These are phyloP conservation scores for Pogonomyrmex barbatus DNA, from an alignment of 1,140 invertebrate species.

Conservation along the genomic window DNA sequence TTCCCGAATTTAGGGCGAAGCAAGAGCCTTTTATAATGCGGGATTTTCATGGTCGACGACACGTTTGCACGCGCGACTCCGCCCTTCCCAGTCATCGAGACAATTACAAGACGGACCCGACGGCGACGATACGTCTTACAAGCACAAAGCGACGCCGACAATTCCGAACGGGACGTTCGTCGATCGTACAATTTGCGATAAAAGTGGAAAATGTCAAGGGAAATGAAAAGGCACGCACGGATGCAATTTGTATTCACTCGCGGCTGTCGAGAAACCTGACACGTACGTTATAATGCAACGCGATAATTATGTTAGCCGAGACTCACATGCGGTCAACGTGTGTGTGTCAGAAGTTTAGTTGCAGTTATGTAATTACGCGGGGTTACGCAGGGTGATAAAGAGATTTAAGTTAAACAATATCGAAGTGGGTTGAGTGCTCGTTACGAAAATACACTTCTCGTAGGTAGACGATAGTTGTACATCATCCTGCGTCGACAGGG, in stretches of 20 bases:
- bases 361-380: conserved; percentile 36
- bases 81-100: neutral
- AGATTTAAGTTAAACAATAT: conserved; percentile 48
- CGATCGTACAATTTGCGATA: neutral
- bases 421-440: neutral
- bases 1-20: conserved; percentile 5
- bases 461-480: conserved; percentile 3
- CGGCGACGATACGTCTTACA: neutral
- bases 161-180: neutral
- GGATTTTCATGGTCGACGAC: conserved; percentile 30
- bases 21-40: conserved; percentile 31
- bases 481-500: neutral
- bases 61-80: neutral
- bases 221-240: neutral
- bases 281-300: neutral
- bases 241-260: neutral
- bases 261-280: neutral
- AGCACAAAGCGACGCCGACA: neutral
- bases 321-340: conserved; percentile 13
- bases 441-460: conserved; percentile 45
- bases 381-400: conserved; percentile 28
- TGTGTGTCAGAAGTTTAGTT: conserved; percentile 11
- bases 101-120: neutral
- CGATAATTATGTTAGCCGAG: conserved; percentile 23
- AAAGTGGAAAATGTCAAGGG: neutral